Percentiles rank a stretch among this genome's conserved stretches.
Evolutionary conservation across 2,797 vertebrate genomes (phyloP).

Genomic region (Syncerus caffer): DNA sequence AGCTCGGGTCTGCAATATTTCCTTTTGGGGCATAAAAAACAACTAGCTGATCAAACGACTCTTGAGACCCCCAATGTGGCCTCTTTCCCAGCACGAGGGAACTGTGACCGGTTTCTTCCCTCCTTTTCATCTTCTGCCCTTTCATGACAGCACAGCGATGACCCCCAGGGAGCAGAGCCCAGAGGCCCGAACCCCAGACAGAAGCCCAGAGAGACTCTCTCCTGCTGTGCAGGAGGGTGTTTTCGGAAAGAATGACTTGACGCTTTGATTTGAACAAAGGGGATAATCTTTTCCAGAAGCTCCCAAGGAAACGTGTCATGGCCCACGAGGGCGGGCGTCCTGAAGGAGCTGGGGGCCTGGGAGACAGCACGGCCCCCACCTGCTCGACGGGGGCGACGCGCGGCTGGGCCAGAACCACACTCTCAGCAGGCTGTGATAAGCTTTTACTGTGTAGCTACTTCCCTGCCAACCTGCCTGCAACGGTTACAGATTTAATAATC

Average conservation of each 20-base stretch:
- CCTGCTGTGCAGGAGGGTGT: constrained; percentile 25
- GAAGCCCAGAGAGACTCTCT: constrained; percentile 37
- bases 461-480: neutral
- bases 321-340: neutral
- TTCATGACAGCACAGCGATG: neutral
- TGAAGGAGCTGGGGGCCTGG: neutral
- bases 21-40: neutral
- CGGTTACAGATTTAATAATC: neutral
- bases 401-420: neutral
- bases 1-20: neutral
- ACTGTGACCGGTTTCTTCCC: neutral
- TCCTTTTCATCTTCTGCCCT: neutral
- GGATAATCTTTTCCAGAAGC: constrained; percentile 62
- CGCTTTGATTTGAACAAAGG: constrained; percentile 55
- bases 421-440: neutral
- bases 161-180: neutral
- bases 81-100: neutral
- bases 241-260: constrained; percentile 49
- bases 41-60: neutral
- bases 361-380: neutral
- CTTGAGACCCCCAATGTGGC: neutral
- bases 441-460: neutral
- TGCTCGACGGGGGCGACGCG: neutral
- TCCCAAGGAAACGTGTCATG: constrained; percentile 33
- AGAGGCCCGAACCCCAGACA: neutral